Percentiles rank a stretch among this genome's conserved stretches.
Conservation (phyloP, 2,888 invertebrate genomes). For the Oxycera nigricornis region DNA sequence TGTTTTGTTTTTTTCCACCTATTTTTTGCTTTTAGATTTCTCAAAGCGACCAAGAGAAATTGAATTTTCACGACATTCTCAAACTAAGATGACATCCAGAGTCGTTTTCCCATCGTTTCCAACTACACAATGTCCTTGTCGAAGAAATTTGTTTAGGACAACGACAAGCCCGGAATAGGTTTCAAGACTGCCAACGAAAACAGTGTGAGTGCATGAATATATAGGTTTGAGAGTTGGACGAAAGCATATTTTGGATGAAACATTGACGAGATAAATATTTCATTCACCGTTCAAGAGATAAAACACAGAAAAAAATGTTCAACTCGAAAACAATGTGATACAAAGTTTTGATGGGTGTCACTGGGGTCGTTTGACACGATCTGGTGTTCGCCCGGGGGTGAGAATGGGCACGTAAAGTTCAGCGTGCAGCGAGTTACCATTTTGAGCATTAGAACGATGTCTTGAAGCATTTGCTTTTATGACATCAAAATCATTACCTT, state of each 20-base stretch:
- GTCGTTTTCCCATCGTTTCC: constrained; percentile 34
- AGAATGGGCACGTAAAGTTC: neutral
- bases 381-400: neutral
- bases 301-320: constrained; percentile 4
- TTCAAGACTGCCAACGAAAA: neutral
- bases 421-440: neutral
- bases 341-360: constrained; percentile 42
- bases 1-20: neutral
- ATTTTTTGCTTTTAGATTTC: neutral
- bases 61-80: constrained; percentile 14
- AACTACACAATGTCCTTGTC: constrained; percentile 8
- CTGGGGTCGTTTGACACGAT: constrained; percentile 31
- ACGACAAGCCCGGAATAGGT: neutral
- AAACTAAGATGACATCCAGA: constrained; percentile 36
- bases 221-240: neutral
- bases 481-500: too few relatives aligned
- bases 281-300: constrained; percentile 13
- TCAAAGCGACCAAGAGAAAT: constrained; percentile 33
- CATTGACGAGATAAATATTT: constrained; percentile 38
- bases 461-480: too few relatives aligned
- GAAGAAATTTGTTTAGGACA: constrained; percentile 19
- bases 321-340: constrained; percentile 40
- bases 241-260: constrained; percentile 24
- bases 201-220: neutral
- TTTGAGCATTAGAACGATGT: too few relatives aligned